Conservation (phyloP, 2,888 invertebrate genomes). For the Acleris cristana region DNA sequence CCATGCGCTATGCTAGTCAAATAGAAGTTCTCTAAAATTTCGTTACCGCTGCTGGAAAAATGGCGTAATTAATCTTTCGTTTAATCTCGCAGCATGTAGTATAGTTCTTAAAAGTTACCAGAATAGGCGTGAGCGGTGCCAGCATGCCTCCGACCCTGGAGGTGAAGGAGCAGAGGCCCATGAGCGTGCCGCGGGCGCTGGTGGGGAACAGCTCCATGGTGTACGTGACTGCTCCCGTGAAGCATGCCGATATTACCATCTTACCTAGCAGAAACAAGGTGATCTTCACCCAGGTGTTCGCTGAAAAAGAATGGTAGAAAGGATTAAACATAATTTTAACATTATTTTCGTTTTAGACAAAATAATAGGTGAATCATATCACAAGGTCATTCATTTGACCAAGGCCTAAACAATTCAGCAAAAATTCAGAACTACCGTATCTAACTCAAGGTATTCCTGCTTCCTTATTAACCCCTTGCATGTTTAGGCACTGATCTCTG, state of each 20-base stretch:
- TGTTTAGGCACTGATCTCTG: too few species aligned
- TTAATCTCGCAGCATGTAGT: too few species aligned
- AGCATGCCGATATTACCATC: slow-evolving; percentile 85
- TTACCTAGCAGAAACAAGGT: slow-evolving; percentile 83
- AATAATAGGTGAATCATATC: neutral
- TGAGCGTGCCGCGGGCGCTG: slow-evolving; percentile 83
- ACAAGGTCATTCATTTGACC: neutral
- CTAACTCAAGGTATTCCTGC: too few species aligned
- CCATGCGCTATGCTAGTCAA: too few species aligned
- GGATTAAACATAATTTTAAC: neutral
- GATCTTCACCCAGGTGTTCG: slow-evolving; percentile 58
- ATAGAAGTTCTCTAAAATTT: too few species aligned
- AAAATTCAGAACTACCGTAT: too few species aligned
- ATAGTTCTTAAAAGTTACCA: slow-evolving; percentile 50
- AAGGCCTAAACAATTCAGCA: too few species aligned
- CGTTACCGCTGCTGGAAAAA: too few species aligned
- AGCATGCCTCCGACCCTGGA: slow-evolving; percentile 85
- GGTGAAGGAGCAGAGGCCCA: slow-evolving; percentile 84
- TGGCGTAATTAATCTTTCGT: too few species aligned
- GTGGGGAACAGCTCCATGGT: slow-evolving; percentile 87
- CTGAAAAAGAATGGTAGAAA: slow-evolving; percentile 46
- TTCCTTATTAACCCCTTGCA: too few species aligned
- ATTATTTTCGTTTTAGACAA: neutral
- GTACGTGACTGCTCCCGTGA: slow-evolving; percentile 84
- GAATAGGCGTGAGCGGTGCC: slow-evolving; percentile 85